Evolutionary conservation across 2,797 vertebrate species (phyloP).

Genomic region (Ataeniobius toweri): DNA sequence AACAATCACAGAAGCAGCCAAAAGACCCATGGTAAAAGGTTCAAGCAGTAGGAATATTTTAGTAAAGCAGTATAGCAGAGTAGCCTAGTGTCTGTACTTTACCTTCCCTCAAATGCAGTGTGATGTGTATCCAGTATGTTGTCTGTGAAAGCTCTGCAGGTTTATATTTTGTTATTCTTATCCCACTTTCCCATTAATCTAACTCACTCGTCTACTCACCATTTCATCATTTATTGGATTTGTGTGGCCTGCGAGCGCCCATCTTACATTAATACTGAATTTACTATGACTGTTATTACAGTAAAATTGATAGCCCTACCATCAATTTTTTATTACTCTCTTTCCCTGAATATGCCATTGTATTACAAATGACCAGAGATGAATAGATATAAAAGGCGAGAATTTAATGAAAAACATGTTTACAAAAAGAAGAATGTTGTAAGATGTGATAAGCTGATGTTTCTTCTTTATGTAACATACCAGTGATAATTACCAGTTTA

Average conservation of each 20-base stretch:
- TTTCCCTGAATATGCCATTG: conserved; percentile 1
- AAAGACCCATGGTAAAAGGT: not conserved
- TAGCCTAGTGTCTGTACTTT: not conserved
- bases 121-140: not conserved
- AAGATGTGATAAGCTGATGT: not conserved
- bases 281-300: not conserved
- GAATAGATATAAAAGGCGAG: not conserved
- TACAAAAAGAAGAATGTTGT: not conserved
- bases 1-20: no score
- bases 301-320: not conserved
- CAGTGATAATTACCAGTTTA: not conserved
- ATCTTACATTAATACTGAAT: conserved; percentile 12
- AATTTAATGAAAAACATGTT: not conserved
- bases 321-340: not conserved
- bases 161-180: conserved; percentile 14
- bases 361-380: conserved; percentile 19
- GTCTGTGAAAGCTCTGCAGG: not conserved
- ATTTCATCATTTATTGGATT: conserved; percentile 10
- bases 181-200: conserved; percentile 21
- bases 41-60: no score
- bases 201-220: conserved; percentile 23
- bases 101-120: not conserved
- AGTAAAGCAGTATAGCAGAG: not conserved
- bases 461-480: not conserved
- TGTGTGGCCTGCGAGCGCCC: not conserved